Percentiles rank a stretch among this genome's conserved stretches.
Conservation (phyloP, 2,797 vertebrate species). For the Odontamblyopus lacepedii region DNA sequence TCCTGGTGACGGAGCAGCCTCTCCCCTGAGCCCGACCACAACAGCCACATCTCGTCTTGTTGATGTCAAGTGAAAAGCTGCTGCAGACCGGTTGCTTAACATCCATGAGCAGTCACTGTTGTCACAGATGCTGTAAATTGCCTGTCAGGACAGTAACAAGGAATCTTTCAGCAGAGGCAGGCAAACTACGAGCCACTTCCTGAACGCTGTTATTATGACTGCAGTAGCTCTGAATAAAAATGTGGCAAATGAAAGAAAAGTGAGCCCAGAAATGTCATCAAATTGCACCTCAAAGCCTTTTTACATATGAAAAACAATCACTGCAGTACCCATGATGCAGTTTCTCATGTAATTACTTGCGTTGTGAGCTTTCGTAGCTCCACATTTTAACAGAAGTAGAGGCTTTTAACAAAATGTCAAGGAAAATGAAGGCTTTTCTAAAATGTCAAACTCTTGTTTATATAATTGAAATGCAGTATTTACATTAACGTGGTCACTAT, state of each 20-base stretch:
- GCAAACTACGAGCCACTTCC: slow-evolving; percentile 1
- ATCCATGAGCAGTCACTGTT: not conserved
- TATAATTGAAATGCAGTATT: slow-evolving; percentile 22
- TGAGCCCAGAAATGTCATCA: slow-evolving; percentile 19
- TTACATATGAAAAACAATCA: slow-evolving; percentile 9
- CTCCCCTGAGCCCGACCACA: slow-evolving; percentile 5
- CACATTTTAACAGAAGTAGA: slow-evolving; percentile 6
- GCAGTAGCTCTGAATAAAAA: slow-evolving; percentile 28
- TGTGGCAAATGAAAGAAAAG: slow-evolving; percentile 26
- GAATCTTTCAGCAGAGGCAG: slow-evolving; percentile 24
- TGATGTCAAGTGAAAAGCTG: slow-evolving; percentile 13
- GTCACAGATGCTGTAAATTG: slow-evolving; percentile 25
- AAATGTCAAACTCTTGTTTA: slow-evolving; percentile 46
- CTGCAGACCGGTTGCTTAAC: slow-evolving; percentile 13
- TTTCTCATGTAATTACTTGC: slow-evolving; percentile 32
- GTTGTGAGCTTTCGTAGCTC: slow-evolving; percentile 38
- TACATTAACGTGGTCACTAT: slow-evolving; percentile 7
- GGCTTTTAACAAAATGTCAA: slow-evolving; percentile 56
- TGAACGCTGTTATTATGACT: slow-evolving; percentile 37
- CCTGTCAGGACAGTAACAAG: slow-evolving; percentile 30
- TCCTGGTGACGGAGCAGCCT: not conserved
- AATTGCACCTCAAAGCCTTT: slow-evolving; percentile 17
- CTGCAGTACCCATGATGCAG: not conserved
- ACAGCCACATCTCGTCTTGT: slow-evolving; percentile 4
- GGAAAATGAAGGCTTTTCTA: slow-evolving; percentile 29